Evolutionary conservation across 2,113 vertebrate genomes (phyloP), one percentile per base, ranked within the genome.

Genomic region (Ciconia maguari): DNA sequence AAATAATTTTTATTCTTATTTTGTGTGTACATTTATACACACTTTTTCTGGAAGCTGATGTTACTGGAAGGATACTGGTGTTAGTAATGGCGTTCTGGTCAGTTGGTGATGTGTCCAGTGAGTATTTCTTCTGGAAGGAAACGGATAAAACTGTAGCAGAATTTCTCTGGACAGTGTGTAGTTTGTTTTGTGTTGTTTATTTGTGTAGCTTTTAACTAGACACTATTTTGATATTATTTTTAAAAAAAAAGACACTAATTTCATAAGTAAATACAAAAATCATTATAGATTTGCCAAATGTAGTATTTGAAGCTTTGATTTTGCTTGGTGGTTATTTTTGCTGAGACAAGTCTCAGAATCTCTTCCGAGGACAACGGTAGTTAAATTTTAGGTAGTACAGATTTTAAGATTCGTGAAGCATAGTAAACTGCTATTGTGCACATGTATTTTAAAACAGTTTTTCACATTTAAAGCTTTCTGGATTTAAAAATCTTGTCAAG

Each of bases 1-100:
- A 98, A 98, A 95, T 97, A 91, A 93, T 91, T 96, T 90, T 87
- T 93, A 90, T 94, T 78, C 87, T 60, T 85, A 69, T 14, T 89
- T 86, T 81, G 77, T 95, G 93, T 96, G 83, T 93, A 92, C 75
- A 16, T 91, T 90, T 72, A 90, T 81, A 62, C 81, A 92, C 93
- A 94, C 92, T 41, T 74, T 82, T n/a, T 75, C 83, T 94, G 86
- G 80, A 83, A 81, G 10, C 44, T 17, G 87, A 19, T 88, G 81
- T 96, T 91, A 38, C 91, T 75, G 68, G 70, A 87, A 92, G 83
- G 82, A 75, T 92, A 2, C 52, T 91, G 90, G 72, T 95, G 92
- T 92, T 68, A 7, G 13, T 74, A 12, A 49, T 71, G 76, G 65
- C 82, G 11, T 82, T 13, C 84, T 91, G 80, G 41, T 95, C 94